A percentile compares a stretch with the other conserved stretches of the same genome.
Evolutionary conservation across 2,113 vertebrate genomes (phyloP).

Genomic region (Erythrolamprus reginae): DNA sequence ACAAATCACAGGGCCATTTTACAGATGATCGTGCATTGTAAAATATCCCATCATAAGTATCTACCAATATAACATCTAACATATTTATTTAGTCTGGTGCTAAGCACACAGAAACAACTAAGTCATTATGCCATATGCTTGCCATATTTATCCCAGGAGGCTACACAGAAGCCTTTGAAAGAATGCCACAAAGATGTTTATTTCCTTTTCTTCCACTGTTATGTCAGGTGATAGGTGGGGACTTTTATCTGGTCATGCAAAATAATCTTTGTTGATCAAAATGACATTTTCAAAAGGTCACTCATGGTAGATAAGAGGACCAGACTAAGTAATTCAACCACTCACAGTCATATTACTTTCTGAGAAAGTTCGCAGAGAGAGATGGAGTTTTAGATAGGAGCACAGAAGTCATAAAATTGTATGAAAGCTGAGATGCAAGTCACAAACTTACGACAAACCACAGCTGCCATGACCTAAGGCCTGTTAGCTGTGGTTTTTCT

Average conservation of each 20-base stretch:
- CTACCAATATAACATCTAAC: neutral
- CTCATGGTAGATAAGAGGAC: neutral
- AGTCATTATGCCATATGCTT: neutral
- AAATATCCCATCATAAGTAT: neutral
- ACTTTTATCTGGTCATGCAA: neutral
- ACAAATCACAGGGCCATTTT: neutral
- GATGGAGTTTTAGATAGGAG: slow-evolving; percentile 8
- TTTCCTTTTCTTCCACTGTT: neutral
- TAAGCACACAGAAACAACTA: neutral
- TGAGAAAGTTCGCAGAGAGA: neutral
- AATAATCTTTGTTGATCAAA: neutral
- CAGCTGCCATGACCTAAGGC: no score
- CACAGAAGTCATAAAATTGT: neutral
- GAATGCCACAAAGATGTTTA: neutral
- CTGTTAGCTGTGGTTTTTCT: neutral
- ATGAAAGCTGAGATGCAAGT: neutral
- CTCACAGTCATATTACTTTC: neutral
- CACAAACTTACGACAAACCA: no score
- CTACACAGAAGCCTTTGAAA: neutral
- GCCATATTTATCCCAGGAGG: neutral
- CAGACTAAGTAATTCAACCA: neutral
- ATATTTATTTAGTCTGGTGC: neutral
- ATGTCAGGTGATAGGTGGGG: neutral
- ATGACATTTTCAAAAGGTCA: neutral
- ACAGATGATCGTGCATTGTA: neutral